Evolutionary conservation across 2,113 vertebrate genomes (phyloP), one percentile per base, ranked within the genome.

Genomic region (Romanogobio albipinnatus): DNA sequence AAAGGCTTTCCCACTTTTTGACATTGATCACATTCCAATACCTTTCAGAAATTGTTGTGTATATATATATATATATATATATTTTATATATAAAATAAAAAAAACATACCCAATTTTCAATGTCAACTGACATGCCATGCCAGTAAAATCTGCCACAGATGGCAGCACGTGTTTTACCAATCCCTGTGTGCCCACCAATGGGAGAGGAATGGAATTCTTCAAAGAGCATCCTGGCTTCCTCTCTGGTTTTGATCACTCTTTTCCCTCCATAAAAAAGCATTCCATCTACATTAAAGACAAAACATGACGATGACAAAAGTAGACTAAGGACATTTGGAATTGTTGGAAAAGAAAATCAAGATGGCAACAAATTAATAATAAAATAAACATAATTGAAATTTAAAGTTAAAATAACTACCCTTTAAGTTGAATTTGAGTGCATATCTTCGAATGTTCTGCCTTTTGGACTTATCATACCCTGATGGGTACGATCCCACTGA

Each of bases 101-200:
- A 71, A 82, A 49, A 78, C 73, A 58, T 80, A 83, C 84, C 87
- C 80, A 88, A n/a, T 83, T 83, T 24, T 88, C 81, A 83, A 83
- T 83, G 22, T 88, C 66, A 26, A 83, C 39, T 4, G 74, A 79
- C 56, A 87, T 88, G 73, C 87, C 84, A 82, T 47, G 43, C 74
- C 80, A 88, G 75, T 86, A 88, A 73, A 88, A 86, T 62, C 82
- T 82, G 33, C 43, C 39, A 24, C 9, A 84, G 15, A 82, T 33
- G 10, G 82, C 82, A 81, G 49, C 19, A 14, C 84, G 33, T 24
- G 80, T 86, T 86, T 88, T 80, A 5, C 24, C 4, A 10, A 88
- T 73, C 49, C 84, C 81, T 4, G 76, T 17, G 24, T 84, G 74
- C 17, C 84, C 79, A n/a, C 84, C 80, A 61, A 82, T 64, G 13